These are phyloP conservation scores for Megalurothrips usitatus DNA, from an alignment of 2,888 invertebrate species.

Conservation along the genomic window DNA sequence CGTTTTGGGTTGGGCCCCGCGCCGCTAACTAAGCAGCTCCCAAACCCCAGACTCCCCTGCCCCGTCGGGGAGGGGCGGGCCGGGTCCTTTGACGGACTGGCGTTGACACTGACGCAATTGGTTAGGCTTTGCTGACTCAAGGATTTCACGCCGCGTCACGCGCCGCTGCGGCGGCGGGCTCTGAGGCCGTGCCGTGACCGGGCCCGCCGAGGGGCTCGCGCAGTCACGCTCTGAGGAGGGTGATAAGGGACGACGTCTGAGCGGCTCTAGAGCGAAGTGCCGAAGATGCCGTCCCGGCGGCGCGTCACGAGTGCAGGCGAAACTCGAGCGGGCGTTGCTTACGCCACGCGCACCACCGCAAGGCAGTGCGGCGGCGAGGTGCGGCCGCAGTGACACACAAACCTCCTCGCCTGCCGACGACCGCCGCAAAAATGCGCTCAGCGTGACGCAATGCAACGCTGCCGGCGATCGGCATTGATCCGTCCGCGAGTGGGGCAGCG, in stretches of 20 bases:
- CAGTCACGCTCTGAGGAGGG: background rate
- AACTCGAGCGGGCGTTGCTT: too few species aligned
- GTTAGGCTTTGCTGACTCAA: background rate
- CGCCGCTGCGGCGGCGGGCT: background rate
- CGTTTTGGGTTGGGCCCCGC: too few species aligned
- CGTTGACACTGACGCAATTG: slow-evolving; percentile 6
- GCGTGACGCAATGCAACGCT: background rate
- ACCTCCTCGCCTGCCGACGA: background rate
- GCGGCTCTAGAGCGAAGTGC: background rate
- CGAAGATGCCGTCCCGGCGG: too few species aligned
- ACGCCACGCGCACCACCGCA: too few species aligned
- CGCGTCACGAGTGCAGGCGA: too few species aligned
- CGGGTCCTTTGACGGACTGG: background rate
- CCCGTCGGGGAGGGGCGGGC: too few species aligned
- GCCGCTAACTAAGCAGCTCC: too few species aligned
- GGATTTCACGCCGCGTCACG: background rate
- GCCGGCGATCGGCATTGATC: too few species aligned
- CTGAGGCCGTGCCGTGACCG: background rate
- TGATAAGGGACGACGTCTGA: background rate
- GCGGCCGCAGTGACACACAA: background rate
- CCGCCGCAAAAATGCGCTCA: background rate
- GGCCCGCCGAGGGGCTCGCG: too few species aligned
- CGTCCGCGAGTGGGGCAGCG: too few species aligned
- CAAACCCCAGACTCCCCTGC: too few species aligned
- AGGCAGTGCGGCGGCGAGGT: too few species aligned